Conservation (phyloP, 2,113 vertebrate genomes). For the Sisor rabdophorus region DNA sequence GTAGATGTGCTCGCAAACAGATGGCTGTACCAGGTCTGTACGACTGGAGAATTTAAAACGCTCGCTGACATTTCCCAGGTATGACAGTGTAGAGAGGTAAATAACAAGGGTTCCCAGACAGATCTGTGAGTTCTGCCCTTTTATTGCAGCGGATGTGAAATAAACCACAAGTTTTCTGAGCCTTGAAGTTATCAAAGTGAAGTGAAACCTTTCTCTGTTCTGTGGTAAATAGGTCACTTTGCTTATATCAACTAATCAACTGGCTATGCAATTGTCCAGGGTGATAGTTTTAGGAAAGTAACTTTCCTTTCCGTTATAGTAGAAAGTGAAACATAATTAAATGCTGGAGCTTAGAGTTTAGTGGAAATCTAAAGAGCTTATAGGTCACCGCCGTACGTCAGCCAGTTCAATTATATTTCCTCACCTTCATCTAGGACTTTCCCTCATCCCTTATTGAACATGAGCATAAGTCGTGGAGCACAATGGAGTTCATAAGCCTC, state of each 20-base stretch:
- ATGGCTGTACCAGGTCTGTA: slow-evolving; percentile 5
- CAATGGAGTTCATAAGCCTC: slow-evolving; percentile 28
- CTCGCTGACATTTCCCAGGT: slow-evolving; percentile 10
- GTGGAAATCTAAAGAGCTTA: slow-evolving; percentile 54
- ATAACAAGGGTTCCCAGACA: background rate
- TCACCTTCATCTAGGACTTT: slow-evolving; percentile 41
- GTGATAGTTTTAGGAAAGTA: slow-evolving; percentile 37
- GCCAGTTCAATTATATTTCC: slow-evolving; percentile 49
- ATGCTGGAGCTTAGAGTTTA: slow-evolving; percentile 49
- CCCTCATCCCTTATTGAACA: slow-evolving; percentile 39
- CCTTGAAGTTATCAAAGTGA: slow-evolving; percentile 3
- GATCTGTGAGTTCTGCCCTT: background rate
- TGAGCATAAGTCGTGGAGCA: slow-evolving; percentile 32
- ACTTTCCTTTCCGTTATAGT: slow-evolving; percentile 44
- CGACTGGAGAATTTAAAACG: background rate
- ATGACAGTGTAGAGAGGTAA: background rate
- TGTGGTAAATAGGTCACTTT: slow-evolving; percentile 13
- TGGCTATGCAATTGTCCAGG: slow-evolving; percentile 35
- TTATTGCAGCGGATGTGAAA: background rate
- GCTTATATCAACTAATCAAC: slow-evolving; percentile 46
- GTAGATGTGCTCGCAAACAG: slow-evolving; percentile 26
- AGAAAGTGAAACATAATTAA: slow-evolving; percentile 53
- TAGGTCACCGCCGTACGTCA: slow-evolving; percentile 43
- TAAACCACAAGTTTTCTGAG: background rate
- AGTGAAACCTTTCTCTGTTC: slow-evolving; percentile 10